Percentiles rank a stretch among this genome's conserved stretches.
phyloP scores from a whole-genome alignment of 2,113 vertebrate species.

The Aegithalos caudatus region DNA sequence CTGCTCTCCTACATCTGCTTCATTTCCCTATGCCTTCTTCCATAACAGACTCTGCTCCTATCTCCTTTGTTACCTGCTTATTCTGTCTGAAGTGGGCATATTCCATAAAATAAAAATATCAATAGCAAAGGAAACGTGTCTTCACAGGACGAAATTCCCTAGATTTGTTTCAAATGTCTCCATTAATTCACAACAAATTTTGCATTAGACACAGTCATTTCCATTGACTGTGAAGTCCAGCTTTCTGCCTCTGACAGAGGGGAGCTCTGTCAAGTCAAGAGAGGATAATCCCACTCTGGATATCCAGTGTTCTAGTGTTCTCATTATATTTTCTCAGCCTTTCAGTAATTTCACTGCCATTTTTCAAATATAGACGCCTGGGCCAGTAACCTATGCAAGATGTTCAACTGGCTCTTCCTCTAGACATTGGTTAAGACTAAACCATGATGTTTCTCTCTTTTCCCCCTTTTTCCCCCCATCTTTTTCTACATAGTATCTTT shows the following conservation, averaged over 20 bases:
- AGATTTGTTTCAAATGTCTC: not conserved
- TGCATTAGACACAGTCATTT: not conserved
- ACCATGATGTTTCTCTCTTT: not conserved
- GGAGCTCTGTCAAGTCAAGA: not conserved
- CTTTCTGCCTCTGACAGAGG: not conserved
- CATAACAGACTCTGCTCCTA: not conserved
- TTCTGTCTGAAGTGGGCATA: not conserved
- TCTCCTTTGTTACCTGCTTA: not conserved
- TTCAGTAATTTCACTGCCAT: not conserved
- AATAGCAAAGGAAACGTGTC: not conserved
- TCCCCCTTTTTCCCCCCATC: accelerated
- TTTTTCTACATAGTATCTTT: not conserved
- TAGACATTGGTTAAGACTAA: not conserved
- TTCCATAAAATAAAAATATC: not conserved
- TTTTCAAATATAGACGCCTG: not conserved
- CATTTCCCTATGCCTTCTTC: not conserved
- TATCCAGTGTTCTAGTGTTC: not conserved
- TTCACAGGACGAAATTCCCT: not conserved
- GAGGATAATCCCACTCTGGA: not conserved
- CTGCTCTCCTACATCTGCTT: not conserved
- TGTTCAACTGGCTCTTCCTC: not conserved
- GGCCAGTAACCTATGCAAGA: not conserved
- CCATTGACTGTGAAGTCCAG: not conserved
- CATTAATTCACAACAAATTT: not conserved
- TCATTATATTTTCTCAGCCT: not conserved